Conservation (phyloP, 2,797 vertebrate genomes). For the Xyrichtys novacula region DNA sequence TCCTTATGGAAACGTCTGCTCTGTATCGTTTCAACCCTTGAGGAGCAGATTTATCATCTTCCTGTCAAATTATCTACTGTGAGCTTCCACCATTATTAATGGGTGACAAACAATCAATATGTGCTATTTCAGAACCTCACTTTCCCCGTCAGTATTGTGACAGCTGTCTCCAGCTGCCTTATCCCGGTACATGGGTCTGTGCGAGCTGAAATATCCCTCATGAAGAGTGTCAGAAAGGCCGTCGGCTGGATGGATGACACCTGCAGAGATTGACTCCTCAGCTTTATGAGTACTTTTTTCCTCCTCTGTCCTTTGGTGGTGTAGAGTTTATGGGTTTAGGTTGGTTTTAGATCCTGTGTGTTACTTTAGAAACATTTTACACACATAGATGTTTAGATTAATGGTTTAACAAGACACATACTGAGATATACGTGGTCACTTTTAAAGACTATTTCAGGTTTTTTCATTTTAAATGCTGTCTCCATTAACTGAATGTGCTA, state of each 20-base stretch:
- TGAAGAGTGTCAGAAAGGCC: constrained; percentile 29
- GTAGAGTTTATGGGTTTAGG: not conserved
- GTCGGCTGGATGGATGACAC: constrained; percentile 33
- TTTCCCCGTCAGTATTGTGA: constrained; percentile 19
- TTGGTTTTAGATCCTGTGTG: not conserved
- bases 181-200: constrained; percentile 28
- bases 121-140: constrained; percentile 42
- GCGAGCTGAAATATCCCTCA: constrained; percentile 19
- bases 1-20: not conserved
- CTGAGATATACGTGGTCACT: no score
- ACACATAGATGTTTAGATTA: no score
- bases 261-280: constrained; percentile 8
- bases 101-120: constrained; percentile 53
- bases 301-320: not conserved
- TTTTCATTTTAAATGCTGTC: no score
- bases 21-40: not conserved
- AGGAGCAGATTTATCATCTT: not conserved
- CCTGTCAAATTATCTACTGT: constrained; percentile 23
- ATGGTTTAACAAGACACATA: no score
- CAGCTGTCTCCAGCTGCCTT: constrained; percentile 39
- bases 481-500: no score
- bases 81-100: constrained; percentile 36
- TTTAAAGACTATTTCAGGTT: no score
- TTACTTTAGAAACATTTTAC: not conserved
- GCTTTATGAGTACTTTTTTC: not conserved